Evolutionary conservation across 2,113 vertebrate species (phyloP).

Genomic region (Lagenorhynchus albirostris): DNA sequence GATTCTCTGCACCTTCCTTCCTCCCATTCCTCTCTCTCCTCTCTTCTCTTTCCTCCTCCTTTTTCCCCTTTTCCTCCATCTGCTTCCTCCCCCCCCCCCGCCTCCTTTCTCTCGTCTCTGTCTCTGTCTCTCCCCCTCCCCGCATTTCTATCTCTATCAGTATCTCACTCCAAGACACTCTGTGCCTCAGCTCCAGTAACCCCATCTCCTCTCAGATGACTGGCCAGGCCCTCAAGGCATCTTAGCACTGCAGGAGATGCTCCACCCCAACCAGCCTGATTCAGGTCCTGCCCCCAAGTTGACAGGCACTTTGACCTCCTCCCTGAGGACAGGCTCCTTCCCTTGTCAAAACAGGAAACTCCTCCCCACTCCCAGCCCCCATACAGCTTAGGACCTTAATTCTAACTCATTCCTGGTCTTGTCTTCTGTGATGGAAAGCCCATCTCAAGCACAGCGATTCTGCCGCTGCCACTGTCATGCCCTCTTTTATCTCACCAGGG

Average conservation of each 20-base stretch:
- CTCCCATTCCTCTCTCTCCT: background rate
- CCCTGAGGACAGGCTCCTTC: background rate
- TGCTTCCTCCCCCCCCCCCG: no score
- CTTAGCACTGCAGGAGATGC: background rate
- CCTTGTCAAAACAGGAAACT: background rate
- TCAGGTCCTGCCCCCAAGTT: background rate
- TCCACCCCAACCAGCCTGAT: fast-evolving
- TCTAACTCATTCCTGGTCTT: background rate
- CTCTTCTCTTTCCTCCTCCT: background rate
- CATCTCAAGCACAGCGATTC: background rate
- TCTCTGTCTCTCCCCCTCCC: fast-evolving
- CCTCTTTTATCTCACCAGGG: background rate
- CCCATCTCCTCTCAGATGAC: background rate
- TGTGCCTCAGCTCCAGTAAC: background rate
- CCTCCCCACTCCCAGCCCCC: background rate
- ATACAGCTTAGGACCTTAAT: background rate
- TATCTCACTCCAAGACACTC: background rate
- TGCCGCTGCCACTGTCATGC: fast-evolving
- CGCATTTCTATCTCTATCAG: background rate
- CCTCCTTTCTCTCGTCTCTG: fast-evolving
- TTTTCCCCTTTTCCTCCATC: background rate
- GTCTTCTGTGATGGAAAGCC: background rate
- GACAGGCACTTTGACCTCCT: background rate
- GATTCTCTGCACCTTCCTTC: no score
- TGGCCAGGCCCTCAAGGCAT: background rate